phyloP scores from a whole-genome alignment of 1,140 invertebrate genomes.

The Orchesella cincta region DNA sequence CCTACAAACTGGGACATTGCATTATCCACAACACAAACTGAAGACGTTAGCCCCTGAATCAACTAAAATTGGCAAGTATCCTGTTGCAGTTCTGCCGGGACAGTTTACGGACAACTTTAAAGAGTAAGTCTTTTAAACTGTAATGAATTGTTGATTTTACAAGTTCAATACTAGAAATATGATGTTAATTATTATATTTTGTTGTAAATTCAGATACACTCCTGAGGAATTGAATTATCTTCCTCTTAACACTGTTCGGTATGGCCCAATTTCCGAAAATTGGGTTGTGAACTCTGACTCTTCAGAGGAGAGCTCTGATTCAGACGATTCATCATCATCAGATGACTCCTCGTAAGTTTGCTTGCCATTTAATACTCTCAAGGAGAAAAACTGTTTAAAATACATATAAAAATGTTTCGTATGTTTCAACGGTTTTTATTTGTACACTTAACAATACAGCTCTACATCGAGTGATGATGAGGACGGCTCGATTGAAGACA shows the following conservation, averaged over 20 bases:
- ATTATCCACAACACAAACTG: constrained; percentile 62
- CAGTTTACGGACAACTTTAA: constrained; percentile 87
- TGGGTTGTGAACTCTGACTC: constrained; percentile 43
- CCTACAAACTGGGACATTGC: constrained; percentile 74
- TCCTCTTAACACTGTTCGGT: constrained; percentile 86
- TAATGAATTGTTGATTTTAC: background rate
- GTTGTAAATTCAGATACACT: constrained; percentile 61
- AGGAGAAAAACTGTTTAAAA: too few species aligned
- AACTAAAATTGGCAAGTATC: constrained; percentile 74
- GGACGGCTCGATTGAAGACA: constrained; percentile 30
- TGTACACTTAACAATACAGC: background rate
- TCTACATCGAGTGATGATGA: constrained; percentile 43
- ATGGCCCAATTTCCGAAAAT: constrained; percentile 64
- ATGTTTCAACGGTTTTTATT: constrained; percentile 2
- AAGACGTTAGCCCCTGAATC: constrained; percentile 59
- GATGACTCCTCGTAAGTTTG: constrained; percentile 62
- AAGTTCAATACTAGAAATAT: background rate
- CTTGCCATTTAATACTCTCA: background rate
- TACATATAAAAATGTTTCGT: constrained; percentile 12
- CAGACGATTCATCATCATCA: constrained; percentile 57
- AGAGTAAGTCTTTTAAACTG: constrained; percentile 59
- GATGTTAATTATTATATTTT: constrained; percentile 29
- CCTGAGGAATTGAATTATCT: constrained; percentile 73
- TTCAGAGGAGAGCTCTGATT: constrained; percentile 49
- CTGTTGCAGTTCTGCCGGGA: constrained; percentile 85